Conservation (phyloP, 2,113 vertebrate genomes). For the Lethenteron reissneri region DNA sequence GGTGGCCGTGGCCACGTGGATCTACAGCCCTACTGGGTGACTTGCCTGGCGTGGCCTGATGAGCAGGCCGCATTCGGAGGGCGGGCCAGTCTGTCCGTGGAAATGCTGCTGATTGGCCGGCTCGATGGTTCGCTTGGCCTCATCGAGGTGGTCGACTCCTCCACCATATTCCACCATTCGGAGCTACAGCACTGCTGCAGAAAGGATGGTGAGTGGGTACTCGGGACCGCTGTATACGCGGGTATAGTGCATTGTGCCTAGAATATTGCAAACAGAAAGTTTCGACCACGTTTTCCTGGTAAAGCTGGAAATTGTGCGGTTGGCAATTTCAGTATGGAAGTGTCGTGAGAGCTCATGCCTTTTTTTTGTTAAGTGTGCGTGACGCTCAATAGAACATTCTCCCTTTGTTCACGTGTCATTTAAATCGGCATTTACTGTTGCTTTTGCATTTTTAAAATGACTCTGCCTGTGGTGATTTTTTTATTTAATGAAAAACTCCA, state of each 20-base stretch:
- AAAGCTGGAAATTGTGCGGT: too few relatives aligned
- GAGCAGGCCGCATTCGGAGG: conserved; percentile 23
- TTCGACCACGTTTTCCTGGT: too few relatives aligned
- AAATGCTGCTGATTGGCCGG: conserved; percentile 65
- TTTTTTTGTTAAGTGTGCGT: too few relatives aligned
- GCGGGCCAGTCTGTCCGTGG: conserved; percentile 40
- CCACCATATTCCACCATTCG: conserved; percentile 35
- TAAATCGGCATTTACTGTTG: too few relatives aligned
- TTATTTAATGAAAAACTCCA: too few relatives aligned
- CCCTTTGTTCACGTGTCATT: too few relatives aligned
- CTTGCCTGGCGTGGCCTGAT: conserved; percentile 62
- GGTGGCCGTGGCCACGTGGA: conserved; percentile 70
- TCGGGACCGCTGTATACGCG: neutral
- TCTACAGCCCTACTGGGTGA: conserved; percentile 80
- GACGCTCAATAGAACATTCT: too few relatives aligned
- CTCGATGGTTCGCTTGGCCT: conserved; percentile 79
- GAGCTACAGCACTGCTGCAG: conserved; percentile 85
- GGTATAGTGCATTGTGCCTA: neutral
- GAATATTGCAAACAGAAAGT: too few relatives aligned
- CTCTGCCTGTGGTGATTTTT: too few relatives aligned
- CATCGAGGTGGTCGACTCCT: conserved; percentile 56
- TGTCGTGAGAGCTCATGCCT: too few relatives aligned
- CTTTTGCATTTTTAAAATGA: too few relatives aligned
- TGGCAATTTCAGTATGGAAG: too few relatives aligned
- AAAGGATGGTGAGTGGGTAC: conserved; percentile 43